Base-by-base conservation (phyloP, 2,888 invertebrate genomes). In the Macrostomum cliftonense region DNA sequence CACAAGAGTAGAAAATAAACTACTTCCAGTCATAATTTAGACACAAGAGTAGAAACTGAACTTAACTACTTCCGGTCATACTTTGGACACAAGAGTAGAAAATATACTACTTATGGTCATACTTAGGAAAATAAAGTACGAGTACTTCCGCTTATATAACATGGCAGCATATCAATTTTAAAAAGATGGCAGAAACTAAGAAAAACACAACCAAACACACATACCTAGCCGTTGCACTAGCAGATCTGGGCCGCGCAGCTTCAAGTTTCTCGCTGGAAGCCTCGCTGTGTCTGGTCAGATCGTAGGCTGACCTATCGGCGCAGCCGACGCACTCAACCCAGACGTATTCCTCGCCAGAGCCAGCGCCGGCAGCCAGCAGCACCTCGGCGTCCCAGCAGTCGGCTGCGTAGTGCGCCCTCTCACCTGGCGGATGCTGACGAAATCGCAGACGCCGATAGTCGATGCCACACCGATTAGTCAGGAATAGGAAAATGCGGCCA, bases 281-380 rank as follows among this genome's bases (percentile, higher is more conserved):
- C 16, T 46, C 21, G 13, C 37, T 38, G 43, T 52, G 52, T 17
- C 44, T 42, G 16, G 36, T 46, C 12, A 52, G 39, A 47, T 52
- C 52, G 39, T 39, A 52, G 44, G 43, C 43, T 4, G 46, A 42
- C 37, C 52, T 42, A 37, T 52, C 50, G 1, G 52, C 52, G 20
- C 52, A 46, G n/a, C 47, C 52, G n/a, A 42, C 52, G 28, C 52
- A 52, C 38, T 52, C 52, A 11, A 52, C 45, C 52, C 52, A 52
- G 28, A n/a, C n/a, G n/a, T n/a, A n/a, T 16, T 47, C 50, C 28
- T 47, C 28, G 13, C n/a, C 36, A 16, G 19, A 14, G 43, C 28
- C 28, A 9, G 5, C 4, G 46, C 42, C 46, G 12, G 43, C 19
- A 12, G 51, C 39, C 13, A 48, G 47, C 7, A 51, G 16, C 28